These are phyloP conservation scores for Belgica antarctica DNA, from an alignment of 2,888 invertebrate genomes.

Conservation along the genomic window DNA sequence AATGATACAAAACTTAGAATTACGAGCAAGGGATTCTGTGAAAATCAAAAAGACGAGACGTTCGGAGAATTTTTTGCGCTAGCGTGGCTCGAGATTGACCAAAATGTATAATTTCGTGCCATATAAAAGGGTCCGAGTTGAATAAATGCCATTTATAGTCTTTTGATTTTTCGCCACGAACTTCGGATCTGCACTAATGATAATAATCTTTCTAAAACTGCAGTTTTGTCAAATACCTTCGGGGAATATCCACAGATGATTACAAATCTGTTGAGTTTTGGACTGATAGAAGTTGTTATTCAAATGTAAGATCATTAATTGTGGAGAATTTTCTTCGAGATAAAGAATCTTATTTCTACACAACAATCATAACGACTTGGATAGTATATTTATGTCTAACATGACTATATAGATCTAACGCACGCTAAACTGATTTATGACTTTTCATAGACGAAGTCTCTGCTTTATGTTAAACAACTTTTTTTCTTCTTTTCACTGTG, in stretches of 20 bases:
- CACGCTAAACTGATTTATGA: conserved; percentile 41
- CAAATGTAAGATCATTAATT: too few species aligned
- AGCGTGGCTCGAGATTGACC: neutral
- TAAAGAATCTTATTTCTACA: conserved; percentile 12
- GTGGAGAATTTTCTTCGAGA: neutral
- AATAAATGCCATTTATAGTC: conserved; percentile 22
- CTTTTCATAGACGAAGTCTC: conserved; percentile 2
- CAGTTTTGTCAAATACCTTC: conserved; percentile 9
- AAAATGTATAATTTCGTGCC: conserved; percentile 16
- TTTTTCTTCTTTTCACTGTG: neutral
- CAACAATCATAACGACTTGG: neutral
- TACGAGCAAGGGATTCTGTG: neutral
- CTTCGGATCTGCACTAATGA: conserved; percentile 5
- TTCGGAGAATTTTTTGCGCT: conserved; percentile 1
- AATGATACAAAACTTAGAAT: conserved; percentile 21
- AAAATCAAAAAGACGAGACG: neutral
- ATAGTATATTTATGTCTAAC: conserved; percentile 43
- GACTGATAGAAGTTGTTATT: too few species aligned
- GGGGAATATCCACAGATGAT: too few species aligned
- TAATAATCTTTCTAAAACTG: conserved; percentile 15
- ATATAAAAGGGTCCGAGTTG: neutral
- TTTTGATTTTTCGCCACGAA: neutral
- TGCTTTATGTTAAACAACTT: conserved; percentile 26
- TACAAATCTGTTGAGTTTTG: too few species aligned
- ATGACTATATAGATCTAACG: conserved; percentile 37